These are phyloP conservation scores for Glyphotaelius pellucidus DNA, from an alignment of 2,888 invertebrate genomes.

Conservation along the genomic window DNA sequence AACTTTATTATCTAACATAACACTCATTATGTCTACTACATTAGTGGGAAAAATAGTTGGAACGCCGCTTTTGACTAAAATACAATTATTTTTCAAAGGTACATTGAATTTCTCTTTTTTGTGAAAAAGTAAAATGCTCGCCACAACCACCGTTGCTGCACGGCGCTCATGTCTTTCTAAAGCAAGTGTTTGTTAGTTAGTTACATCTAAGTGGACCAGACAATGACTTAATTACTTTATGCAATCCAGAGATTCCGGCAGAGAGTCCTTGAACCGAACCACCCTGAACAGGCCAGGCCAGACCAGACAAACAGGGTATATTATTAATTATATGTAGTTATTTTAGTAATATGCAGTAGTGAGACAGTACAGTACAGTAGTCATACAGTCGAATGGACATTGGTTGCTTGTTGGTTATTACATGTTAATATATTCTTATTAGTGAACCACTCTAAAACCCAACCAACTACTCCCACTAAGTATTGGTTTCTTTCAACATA, in stretches of 20 bases:
- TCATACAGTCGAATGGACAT: background rate
- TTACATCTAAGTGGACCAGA: conserved; percentile 65
- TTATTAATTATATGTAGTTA: background rate
- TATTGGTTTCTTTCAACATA: background rate
- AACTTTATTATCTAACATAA: conserved; percentile 64
- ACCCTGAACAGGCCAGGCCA: too few relatives aligned
- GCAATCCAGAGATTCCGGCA: conserved; percentile 61
- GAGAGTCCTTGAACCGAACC: conserved; percentile 52
- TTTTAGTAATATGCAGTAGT: background rate
- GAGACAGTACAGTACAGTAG: background rate
- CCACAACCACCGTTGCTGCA: background rate
- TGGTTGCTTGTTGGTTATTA: background rate
- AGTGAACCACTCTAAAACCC: background rate
- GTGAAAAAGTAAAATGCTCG: conserved; percentile 51
- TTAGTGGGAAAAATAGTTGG: conserved; percentile 64
- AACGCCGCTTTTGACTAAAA: conserved; percentile 64
- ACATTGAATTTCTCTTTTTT: conserved; percentile 50
- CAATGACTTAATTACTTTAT: conserved; percentile 59
- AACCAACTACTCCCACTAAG: conserved; percentile 43
- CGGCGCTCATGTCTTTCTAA: conserved; percentile 32
- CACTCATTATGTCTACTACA: conserved; percentile 50
- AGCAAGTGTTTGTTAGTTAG: background rate
- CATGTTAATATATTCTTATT: background rate
- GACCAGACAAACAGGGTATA: too few relatives aligned
- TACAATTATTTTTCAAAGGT: conserved; percentile 61